Percentiles rank a stretch among this genome's conserved stretches.
These are phyloP conservation scores for Pristionchus japonicus DNA, from an alignment of 2,888 invertebrate species.

Conservation along the genomic window DNA sequence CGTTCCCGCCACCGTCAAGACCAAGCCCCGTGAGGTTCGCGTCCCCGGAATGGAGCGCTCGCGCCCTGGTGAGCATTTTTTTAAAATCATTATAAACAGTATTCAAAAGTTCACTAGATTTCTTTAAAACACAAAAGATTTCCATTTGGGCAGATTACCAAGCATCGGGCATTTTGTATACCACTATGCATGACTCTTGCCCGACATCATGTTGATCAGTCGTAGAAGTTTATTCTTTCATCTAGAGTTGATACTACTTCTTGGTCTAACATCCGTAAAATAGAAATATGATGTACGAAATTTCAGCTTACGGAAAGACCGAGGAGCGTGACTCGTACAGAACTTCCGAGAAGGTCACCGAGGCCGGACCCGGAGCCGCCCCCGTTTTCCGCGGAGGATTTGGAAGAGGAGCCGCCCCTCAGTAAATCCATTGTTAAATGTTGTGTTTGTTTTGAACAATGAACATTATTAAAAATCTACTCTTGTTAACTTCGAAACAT, in stretches of 20 bases:
- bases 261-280: neutral
- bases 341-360: slow-evolving; percentile 88
- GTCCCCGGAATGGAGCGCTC: slow-evolving; percentile 70
- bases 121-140: neutral
- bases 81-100: neutral
- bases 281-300: slow-evolving; percentile 49
- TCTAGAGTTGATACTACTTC: neutral
- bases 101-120: neutral
- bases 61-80: slow-evolving; percentile 53
- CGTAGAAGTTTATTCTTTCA: neutral
- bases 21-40: slow-evolving; percentile 81
- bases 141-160: slow-evolving; percentile 22
- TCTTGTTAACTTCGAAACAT: neutral
- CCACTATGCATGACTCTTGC: neutral
- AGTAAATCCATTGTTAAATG: slow-evolving; percentile 49
- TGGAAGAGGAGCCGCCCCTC: slow-evolving; percentile 70
- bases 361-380: slow-evolving; percentile 94
- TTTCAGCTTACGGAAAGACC: slow-evolving; percentile 58
- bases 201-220: neutral
- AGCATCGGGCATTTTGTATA: neutral
- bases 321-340: slow-evolving; percentile 72
- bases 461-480: slow-evolving; percentile 29
- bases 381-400: slow-evolving; percentile 81
- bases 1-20: slow-evolving; percentile 95
- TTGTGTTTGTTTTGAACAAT: slow-evolving; percentile 46